phyloP scores from a whole-genome alignment of 2,113 vertebrate genomes.

The Macaca nemestrina region DNA sequence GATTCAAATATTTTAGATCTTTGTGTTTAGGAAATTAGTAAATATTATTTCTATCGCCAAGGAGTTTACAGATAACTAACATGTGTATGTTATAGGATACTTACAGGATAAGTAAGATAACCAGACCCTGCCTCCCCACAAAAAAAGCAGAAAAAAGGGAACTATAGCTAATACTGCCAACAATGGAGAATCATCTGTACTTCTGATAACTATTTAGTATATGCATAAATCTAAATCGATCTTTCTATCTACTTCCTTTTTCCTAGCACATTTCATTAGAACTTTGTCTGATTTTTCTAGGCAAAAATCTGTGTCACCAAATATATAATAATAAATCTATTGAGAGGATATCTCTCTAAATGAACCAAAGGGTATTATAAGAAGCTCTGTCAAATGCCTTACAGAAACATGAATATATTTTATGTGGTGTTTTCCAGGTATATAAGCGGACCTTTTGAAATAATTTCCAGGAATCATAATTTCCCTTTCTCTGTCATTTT shows the following conservation, averaged over 20 bases:
- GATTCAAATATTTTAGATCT: background rate
- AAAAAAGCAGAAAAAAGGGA: background rate
- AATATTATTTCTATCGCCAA: background rate
- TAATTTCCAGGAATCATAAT: background rate
- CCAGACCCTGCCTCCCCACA: background rate
- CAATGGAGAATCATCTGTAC: background rate
- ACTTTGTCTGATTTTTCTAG: background rate
- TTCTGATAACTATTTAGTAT: background rate
- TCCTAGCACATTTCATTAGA: background rate
- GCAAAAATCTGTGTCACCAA: background rate
- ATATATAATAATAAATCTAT: background rate
- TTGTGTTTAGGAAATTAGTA: background rate
- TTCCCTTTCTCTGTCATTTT: background rate
- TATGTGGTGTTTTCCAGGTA: background rate
- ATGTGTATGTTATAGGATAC: background rate
- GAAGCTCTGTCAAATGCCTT: background rate
- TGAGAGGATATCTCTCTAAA: background rate
- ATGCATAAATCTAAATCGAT: background rate
- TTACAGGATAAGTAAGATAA: background rate
- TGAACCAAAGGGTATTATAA: background rate
- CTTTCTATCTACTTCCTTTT: background rate
- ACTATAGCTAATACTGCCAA: background rate
- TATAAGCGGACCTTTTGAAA: background rate
- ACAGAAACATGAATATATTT: background rate
- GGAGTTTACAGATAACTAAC: background rate